A percentile compares a stretch with the other conserved stretches of the same genome.
phyloP scores from a whole-genome alignment of 2,797 vertebrate genomes.

The Bovichtus diacanthus region DNA sequence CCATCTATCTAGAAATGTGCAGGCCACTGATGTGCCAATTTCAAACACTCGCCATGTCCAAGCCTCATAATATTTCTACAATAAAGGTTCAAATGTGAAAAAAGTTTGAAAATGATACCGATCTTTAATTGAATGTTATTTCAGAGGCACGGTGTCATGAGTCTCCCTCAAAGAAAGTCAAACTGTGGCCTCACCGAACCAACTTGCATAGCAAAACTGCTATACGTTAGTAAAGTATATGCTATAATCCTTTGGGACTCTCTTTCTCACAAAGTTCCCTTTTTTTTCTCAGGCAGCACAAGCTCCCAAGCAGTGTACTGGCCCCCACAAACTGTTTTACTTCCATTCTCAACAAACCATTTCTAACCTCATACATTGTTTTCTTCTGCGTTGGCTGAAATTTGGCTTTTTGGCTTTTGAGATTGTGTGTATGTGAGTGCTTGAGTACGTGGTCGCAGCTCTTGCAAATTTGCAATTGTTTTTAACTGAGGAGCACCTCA shows the following conservation, averaged over 20 bases:
- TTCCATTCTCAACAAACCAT: neutral
- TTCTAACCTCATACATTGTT: too few species aligned
- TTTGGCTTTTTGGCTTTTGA: too few species aligned
- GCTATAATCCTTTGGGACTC: neutral
- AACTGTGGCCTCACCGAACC: neutral
- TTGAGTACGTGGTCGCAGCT: too few species aligned
- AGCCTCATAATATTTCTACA: neutral
- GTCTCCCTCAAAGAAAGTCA: neutral
- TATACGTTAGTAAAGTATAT: neutral
- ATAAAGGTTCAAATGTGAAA: neutral
- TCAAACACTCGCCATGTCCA: neutral
- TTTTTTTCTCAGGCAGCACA: neutral
- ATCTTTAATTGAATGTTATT: neutral
- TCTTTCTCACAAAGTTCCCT: neutral
- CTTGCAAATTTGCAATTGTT: too few species aligned
- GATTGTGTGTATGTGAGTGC: too few species aligned
- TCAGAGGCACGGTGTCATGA: neutral
- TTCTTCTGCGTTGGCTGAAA: too few species aligned
- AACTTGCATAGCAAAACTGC: too few species aligned
- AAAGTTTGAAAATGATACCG: neutral
- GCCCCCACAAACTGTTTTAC: neutral
- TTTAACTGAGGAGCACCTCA: too few species aligned
- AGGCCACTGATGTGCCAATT: neutral
- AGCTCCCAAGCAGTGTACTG: neutral
- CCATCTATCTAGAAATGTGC: slow-evolving; percentile 5